These are phyloP conservation scores for Spondyliosoma cantharus DNA, from an alignment of 2,797 vertebrate genomes.

Conservation along the genomic window DNA sequence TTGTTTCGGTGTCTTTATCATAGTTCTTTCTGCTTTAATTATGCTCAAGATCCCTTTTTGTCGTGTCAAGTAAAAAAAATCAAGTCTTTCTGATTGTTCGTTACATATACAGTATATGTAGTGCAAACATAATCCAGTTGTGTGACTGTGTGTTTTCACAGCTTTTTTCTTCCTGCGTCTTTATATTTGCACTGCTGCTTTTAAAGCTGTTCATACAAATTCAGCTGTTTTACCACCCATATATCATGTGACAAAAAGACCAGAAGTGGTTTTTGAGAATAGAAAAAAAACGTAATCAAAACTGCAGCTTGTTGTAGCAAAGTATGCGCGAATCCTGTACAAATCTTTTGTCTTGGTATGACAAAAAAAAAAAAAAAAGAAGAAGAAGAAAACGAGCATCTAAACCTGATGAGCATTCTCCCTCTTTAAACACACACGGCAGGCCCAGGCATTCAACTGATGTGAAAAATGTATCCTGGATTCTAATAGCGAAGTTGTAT, in stretches of 20 bases:
- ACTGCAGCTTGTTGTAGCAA: slow-evolving; percentile 12
- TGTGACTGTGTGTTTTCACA: slow-evolving; percentile 63
- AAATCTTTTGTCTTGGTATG: slow-evolving; percentile 39
- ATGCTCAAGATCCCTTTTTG: background rate
- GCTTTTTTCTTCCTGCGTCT: slow-evolving; percentile 48
- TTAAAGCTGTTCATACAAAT: slow-evolving; percentile 42
- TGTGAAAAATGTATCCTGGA: slow-evolving; percentile 87
- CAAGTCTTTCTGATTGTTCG: background rate
- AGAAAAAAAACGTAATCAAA: background rate
- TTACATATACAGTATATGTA: slow-evolving; percentile 34
- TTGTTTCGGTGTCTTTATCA: background rate
- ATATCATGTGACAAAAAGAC: slow-evolving; percentile 37
- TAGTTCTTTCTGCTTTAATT: background rate
- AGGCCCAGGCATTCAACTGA: slow-evolving; percentile 81
- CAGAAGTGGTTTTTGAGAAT: slow-evolving; percentile 30
- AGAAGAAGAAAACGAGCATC: slow-evolving; percentile 37
- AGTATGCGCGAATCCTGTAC: background rate
- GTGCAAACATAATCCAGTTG: slow-evolving; percentile 49
- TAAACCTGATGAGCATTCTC: slow-evolving; percentile 59
- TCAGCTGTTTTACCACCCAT: slow-evolving; percentile 13
- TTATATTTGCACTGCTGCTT: slow-evolving; percentile 33
- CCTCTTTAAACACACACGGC: slow-evolving; percentile 72
- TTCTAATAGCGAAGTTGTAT: slow-evolving; percentile 85
- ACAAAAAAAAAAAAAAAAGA: slow-evolving; percentile 40
- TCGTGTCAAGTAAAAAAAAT: background rate